Percentiles rank a stretch among this genome's conserved stretches.
Evolutionary conservation across 2,113 vertebrate species (phyloP).

Genomic region (Macroglossus sobrinus): DNA sequence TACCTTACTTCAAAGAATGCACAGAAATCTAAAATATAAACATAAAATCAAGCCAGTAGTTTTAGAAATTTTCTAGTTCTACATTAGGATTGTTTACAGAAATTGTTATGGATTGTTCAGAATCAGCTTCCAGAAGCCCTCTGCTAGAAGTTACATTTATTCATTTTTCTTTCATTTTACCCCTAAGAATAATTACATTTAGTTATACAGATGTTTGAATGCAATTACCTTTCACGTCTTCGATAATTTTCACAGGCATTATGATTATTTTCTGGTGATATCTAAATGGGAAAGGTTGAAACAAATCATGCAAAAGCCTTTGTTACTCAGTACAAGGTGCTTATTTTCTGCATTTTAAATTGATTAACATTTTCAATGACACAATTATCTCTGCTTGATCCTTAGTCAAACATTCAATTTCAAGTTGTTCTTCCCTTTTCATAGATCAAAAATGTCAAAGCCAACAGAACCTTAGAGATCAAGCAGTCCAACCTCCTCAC

Average conservation of each 20-base stretch:
- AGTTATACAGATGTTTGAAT: neutral
- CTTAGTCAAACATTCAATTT: neutral
- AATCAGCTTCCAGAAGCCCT: constrained; percentile 74
- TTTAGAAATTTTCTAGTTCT: constrained; percentile 56
- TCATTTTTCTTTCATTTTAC: neutral
- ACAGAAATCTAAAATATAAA: neutral
- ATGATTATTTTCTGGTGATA: rapidly evolving
- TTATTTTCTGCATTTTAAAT: constrained; percentile 5
- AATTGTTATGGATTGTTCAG: constrained; percentile 79
- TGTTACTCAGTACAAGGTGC: neutral
- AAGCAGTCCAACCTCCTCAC: neutral
- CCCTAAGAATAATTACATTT: neutral
- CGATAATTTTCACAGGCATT: neutral
- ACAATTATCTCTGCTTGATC: neutral
- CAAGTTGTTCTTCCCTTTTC: neutral
- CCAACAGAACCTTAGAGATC: neutral
- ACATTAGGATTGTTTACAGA: constrained; percentile 81
- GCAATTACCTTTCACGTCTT: constrained; percentile 8
- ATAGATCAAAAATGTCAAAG: neutral
- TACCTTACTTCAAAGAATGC: neutral
- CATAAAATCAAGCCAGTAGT: neutral
- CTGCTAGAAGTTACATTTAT: constrained; percentile 67
- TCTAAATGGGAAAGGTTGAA: constrained; percentile 44
- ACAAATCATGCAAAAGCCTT: constrained; percentile 14
- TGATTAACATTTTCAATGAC: neutral